Base-by-base conservation (phyloP, 2,113 vertebrate species). In the Megaceryle torquata region DNA sequence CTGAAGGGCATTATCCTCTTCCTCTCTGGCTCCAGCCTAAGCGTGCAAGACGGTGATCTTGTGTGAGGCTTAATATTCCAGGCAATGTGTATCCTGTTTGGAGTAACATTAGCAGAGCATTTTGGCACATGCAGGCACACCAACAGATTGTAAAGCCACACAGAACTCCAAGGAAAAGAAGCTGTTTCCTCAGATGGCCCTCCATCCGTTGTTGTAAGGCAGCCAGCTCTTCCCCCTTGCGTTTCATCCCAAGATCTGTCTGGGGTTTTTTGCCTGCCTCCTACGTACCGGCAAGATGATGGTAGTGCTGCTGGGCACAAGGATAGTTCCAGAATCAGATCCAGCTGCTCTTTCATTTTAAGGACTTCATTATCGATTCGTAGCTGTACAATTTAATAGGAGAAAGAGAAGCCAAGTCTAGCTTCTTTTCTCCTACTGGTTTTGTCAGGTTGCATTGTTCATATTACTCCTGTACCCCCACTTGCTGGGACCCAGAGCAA, bases 151-250 rank as follows among this genome's bases (percentile, higher is more conserved):
- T 50, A 87, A 64, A 89, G 39, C 33, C 67, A 61, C 43, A 10
- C 53, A 69, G 87, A 93, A 91, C 46, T 75, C 79, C 28, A 75
- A 71, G 70, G 64, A 82, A 74, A 95, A 59, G 76, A 90, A 96
- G 56, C 83, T 91, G 77, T 93, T 97, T 50, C 54, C 56, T 95
- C 89, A 93, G 72, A 76, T 93, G 82, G 76, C 60, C 89, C 59
- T 93, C 63, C 82, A 86, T 68, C 46, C 78, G 0, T n/a, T 87
- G 71, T 60, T 77, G 78, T 61, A 71, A 93, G 50, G 41, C 57
- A 94, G 60, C 26, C 77, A 82, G 54, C 74, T 89, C 53, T 91
- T 74, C 33, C 28, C 25, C 33, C 11, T 89, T 86, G 65, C 53
- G 33, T 64, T 74, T 63, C 50, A 54, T 84, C 77, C 71, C 43